Evolutionary conservation across 2,888 invertebrate species (phyloP).

Genomic region (Chrysopilus asiliformis): DNA sequence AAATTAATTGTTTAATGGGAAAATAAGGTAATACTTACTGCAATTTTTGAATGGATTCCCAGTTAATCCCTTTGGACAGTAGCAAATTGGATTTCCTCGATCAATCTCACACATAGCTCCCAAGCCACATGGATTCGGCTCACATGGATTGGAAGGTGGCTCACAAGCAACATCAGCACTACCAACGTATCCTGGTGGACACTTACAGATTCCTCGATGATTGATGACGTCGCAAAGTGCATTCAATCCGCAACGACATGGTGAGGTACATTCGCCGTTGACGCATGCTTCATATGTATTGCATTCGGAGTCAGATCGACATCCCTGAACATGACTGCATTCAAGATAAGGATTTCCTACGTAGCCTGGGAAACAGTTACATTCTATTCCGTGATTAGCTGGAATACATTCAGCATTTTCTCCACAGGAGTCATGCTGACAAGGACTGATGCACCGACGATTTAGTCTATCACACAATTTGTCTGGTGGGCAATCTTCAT

Average conservation of each 20-base stretch:
- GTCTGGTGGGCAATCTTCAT: slow-evolving; percentile 81
- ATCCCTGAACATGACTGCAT: slow-evolving; percentile 55
- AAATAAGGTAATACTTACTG: slow-evolving; percentile 49
- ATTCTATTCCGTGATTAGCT: slow-evolving; percentile 60
- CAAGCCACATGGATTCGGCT: slow-evolving; percentile 75
- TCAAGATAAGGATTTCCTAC: slow-evolving; percentile 64
- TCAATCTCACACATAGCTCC: slow-evolving; percentile 75
- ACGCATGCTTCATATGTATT: slow-evolving; percentile 61
- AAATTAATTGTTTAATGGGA: slow-evolving; percentile 22
- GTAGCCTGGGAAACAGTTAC: slow-evolving; percentile 58
- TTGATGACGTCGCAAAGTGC: slow-evolving; percentile 71
- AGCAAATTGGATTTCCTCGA: slow-evolving; percentile 75
- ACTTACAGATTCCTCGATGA: slow-evolving; percentile 69
- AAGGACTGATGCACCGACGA: slow-evolving; percentile 70
- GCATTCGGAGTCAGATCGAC: slow-evolving; percentile 58
- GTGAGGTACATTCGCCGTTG: slow-evolving; percentile 61
- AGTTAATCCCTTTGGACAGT: slow-evolving; percentile 76
- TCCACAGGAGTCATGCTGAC: slow-evolving; percentile 65
- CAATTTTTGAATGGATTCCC: slow-evolving; percentile 85
- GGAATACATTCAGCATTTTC: slow-evolving; percentile 69
- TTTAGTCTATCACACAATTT: slow-evolving; percentile 74
- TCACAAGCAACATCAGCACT: slow-evolving; percentile 59
- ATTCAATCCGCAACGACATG: slow-evolving; percentile 64
- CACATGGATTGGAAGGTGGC: slow-evolving; percentile 63
- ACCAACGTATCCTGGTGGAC: slow-evolving; percentile 67